A percentile compares a stretch with the other conserved stretches of the same genome.
Conservation (phyloP, 2,113 vertebrate species). For the Arothron firmamentum region DNA sequence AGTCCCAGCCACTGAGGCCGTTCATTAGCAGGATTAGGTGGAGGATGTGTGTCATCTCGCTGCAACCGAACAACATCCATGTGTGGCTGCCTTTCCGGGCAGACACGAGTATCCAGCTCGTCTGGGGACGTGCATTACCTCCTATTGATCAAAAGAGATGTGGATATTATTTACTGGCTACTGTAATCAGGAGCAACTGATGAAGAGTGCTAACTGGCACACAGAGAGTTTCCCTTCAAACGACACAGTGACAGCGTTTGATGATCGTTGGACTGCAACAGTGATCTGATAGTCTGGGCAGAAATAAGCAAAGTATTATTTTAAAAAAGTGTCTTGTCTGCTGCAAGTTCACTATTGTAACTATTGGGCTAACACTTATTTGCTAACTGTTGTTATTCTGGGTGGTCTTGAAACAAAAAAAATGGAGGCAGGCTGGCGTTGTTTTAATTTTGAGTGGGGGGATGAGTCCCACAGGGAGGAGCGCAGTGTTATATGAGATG, state of each 20-base stretch:
- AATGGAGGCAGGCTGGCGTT: slow-evolving; percentile 53
- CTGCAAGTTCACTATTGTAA: no score
- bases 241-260: not conserved
- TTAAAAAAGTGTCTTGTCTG: no score
- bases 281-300: not conserved
- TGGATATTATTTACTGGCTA: slow-evolving; percentile 48
- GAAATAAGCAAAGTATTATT: no score
- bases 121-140: slow-evolving; percentile 52
- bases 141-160: slow-evolving; percentile 31
- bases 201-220: slow-evolving; percentile 12
- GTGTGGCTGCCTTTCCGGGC: slow-evolving; percentile 62
- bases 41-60: slow-evolving; percentile 46
- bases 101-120: slow-evolving; percentile 56
- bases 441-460: slow-evolving; percentile 45
- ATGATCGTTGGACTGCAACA: not conserved
- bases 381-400: slow-evolving; percentile 48
- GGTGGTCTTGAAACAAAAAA: slow-evolving; percentile 68
- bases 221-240: slow-evolving; percentile 13
- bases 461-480: slow-evolving; percentile 58
- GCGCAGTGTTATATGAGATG: slow-evolving; percentile 63
- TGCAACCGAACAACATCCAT: slow-evolving; percentile 56
- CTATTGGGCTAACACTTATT: slow-evolving; percentile 29
- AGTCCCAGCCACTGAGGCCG: slow-evolving; percentile 32
- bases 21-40: slow-evolving; percentile 50
- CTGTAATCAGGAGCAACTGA: slow-evolving; percentile 14